Conservation (phyloP, 2,888 invertebrate genomes). For the Brachypalpus laphriformis region DNA sequence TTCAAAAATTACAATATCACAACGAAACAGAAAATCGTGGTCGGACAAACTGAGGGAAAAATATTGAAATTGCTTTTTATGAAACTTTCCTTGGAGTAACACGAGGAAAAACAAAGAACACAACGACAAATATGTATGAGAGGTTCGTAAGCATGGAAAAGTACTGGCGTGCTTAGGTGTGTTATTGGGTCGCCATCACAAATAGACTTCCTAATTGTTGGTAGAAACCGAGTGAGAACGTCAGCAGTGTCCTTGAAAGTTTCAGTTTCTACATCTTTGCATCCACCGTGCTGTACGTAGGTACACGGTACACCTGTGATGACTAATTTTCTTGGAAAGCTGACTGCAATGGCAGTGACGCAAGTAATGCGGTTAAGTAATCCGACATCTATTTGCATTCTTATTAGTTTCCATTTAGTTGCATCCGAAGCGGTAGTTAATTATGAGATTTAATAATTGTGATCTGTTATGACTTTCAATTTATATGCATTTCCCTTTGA, state of each 20-base stretch:
- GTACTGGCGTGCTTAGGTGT: neutral
- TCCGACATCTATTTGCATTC: neutral
- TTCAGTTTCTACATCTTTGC: neutral
- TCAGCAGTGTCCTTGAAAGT: neutral
- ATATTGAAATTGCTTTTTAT: constrained; percentile 2
- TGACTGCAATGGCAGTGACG: neutral
- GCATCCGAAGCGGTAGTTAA: neutral
- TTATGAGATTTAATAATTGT: neutral
- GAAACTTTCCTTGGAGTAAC: neutral
- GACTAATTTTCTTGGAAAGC: neutral
- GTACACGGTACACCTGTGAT: too few relatives aligned
- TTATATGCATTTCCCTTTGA: neutral
- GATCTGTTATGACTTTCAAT: neutral
- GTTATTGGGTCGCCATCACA: neutral
- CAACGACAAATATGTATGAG: neutral
- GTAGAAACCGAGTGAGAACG: neutral
- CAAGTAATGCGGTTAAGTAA: neutral
- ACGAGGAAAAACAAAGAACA: neutral
- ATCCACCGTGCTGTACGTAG: neutral
- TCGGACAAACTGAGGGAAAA: neutral
- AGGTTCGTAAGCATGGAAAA: neutral
- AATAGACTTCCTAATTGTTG: neutral
- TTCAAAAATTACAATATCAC: constrained; percentile 25
- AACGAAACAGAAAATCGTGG: neutral
- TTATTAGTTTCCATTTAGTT: neutral